A percentile compares a stretch with the other conserved stretches of the same genome.
phyloP scores from a whole-genome alignment of 2,113 vertebrate genomes.

The Setophaga kirtlandii region DNA sequence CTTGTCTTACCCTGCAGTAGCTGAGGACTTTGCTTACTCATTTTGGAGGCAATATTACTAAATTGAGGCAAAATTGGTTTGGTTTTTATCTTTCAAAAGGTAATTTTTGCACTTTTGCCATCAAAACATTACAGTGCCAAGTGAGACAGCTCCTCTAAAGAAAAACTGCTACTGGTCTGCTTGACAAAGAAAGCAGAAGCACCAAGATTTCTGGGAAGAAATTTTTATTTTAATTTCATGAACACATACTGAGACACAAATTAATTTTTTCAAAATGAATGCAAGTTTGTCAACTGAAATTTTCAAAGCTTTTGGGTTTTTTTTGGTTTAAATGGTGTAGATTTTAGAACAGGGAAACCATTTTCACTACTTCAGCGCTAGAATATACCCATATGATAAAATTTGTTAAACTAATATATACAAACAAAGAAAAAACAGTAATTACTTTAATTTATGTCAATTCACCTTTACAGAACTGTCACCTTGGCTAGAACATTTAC shows the following conservation, averaged over 20 bases:
- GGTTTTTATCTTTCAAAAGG: neutral
- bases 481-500: neutral
- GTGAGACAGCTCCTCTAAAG: neutral
- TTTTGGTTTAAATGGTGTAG: neutral
- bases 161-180: neutral
- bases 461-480: neutral
- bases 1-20: neutral
- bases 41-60: neutral
- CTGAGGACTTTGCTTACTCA: neutral
- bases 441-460: neutral
- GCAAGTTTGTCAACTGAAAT: neutral
- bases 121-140: neutral
- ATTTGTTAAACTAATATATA: neutral
- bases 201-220: neutral
- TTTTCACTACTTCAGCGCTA: neutral
- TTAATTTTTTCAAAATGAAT: neutral
- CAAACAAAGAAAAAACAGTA: neutral
- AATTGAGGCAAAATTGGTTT: neutral
- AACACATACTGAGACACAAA: neutral
- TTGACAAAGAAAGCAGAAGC: neutral
- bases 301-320: neutral
- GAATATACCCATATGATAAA: neutral
- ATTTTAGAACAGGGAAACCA: neutral
- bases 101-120: neutral
- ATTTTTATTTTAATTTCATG: neutral